A percentile compares a stretch with the other conserved stretches of the same genome.
These are phyloP conservation scores for Caenorhabditis doughertyi DNA, from an alignment of 2,888 invertebrate genomes.

Conservation along the genomic window DNA sequence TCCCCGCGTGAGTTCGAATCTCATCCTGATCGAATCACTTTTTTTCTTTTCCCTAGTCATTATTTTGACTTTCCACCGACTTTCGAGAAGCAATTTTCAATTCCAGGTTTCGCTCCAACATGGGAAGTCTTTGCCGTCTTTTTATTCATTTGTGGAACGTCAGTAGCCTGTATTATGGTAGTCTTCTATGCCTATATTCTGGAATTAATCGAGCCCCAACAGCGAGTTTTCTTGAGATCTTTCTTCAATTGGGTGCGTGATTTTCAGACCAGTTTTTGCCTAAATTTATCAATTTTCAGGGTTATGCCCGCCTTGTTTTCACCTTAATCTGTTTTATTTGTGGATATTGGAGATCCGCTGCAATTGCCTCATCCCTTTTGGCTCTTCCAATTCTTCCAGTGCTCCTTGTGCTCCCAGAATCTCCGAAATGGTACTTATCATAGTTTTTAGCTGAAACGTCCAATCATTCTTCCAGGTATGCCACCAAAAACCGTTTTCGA, in stretches of 20 bases:
- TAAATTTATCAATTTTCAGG: slow-evolving; percentile 44
- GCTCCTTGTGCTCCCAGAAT: slow-evolving; percentile 66
- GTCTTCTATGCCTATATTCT: slow-evolving; percentile 72
- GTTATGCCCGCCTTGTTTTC: slow-evolving; percentile 72
- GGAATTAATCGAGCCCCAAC: slow-evolving; percentile 70
- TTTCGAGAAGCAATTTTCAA: neutral
- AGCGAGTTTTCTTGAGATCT: slow-evolving; percentile 69
- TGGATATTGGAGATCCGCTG: slow-evolving; percentile 67
- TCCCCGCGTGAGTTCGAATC: slow-evolving; percentile 83
- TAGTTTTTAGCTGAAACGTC: slow-evolving; percentile 1
- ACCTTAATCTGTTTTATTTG: slow-evolving; percentile 69
- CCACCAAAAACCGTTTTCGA: slow-evolving; percentile 47
- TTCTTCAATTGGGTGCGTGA: slow-evolving; percentile 72
- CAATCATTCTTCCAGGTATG: slow-evolving; percentile 21
- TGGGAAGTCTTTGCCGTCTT: slow-evolving; percentile 69
- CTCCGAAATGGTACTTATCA: slow-evolving; percentile 66
- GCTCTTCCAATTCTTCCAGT: slow-evolving; percentile 63
- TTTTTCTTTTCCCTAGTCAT: neutral
- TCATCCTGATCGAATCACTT: slow-evolving; percentile 72
- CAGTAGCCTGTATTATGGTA: slow-evolving; percentile 69
- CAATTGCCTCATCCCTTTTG: slow-evolving; percentile 63
- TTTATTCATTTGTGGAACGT: slow-evolving; percentile 67
- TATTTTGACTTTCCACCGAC: neutral
- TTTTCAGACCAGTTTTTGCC: neutral
- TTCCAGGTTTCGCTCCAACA: slow-evolving; percentile 67